A percentile compares a stretch with the other conserved stretches of the same genome.
These are phyloP conservation scores for Portevinia maculata DNA, from an alignment of 2,888 invertebrate species.

Conservation along the genomic window DNA sequence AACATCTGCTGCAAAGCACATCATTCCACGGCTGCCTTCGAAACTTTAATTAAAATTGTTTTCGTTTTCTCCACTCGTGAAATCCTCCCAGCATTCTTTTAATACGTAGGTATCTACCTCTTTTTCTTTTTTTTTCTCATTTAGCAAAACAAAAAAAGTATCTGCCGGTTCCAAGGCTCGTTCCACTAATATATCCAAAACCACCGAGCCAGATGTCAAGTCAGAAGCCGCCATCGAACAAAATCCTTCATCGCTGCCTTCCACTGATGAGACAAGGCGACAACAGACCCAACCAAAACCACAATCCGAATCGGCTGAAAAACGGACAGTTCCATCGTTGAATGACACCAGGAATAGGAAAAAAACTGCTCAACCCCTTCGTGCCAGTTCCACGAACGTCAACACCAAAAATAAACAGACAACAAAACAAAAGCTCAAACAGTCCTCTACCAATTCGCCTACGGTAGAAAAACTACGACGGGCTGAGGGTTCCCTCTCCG, in stretches of 20 bases:
- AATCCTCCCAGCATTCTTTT: slow-evolving; percentile 3
- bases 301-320: slow-evolving; percentile 77
- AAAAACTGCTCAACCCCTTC: slow-evolving; percentile 55
- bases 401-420: slow-evolving; percentile 70
- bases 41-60: neutral
- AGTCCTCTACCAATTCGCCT: slow-evolving; percentile 75
- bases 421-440: slow-evolving; percentile 79
- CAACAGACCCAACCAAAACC: slow-evolving; percentile 79
- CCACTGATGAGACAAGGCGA: slow-evolving; percentile 77
- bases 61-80: neutral
- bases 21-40: neutral
- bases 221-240: slow-evolving; percentile 14
- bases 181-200: slow-evolving; percentile 71
- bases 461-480: slow-evolving; percentile 81
- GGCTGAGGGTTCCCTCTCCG: slow-evolving; percentile 91
- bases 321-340: slow-evolving; percentile 65
- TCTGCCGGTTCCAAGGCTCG: slow-evolving; percentile 43
- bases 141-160: slow-evolving; percentile 69
- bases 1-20: too few species aligned
- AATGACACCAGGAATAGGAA: slow-evolving; percentile 44
- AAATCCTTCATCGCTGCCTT: too few species aligned
- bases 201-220: slow-evolving; percentile 77
- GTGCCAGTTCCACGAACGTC: slow-evolving; percentile 77
- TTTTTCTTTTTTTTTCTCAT: slow-evolving; percentile 17
- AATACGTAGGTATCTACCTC: neutral